Evolutionary conservation across 2,888 invertebrate species (phyloP).

Genomic region (Operophtera brumata): DNA sequence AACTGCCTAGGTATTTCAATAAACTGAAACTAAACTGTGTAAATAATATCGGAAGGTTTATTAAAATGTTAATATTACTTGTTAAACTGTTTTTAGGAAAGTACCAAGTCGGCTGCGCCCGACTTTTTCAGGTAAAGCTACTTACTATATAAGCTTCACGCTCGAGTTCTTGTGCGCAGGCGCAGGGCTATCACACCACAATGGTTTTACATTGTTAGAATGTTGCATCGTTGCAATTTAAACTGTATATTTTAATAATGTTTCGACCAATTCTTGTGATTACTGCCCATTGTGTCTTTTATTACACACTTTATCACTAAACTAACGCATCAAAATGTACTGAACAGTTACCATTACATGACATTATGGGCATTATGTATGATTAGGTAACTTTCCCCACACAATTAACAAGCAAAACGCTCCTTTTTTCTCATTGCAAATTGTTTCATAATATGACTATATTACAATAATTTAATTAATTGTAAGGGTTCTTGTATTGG

Average conservation of each 20-base stretch:
- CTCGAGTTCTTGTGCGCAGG: constrained; percentile 18
- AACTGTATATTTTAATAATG: not conserved
- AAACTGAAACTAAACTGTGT: constrained; percentile 27
- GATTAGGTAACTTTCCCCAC: not conserved
- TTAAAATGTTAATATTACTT: constrained; percentile 20
- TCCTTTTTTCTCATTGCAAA: not conserved
- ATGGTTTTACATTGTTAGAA: not conserved
- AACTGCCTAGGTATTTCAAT: constrained; percentile 31
- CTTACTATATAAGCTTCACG: constrained; percentile 18
- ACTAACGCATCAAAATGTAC: not conserved
- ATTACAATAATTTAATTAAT: not conserved
- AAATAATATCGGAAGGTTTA: constrained; percentile 35
- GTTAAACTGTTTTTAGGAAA: not conserved
- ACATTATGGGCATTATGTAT: not conserved
- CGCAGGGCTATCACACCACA: constrained; percentile 6
- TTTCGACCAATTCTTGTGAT: not conserved
- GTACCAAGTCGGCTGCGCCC: not conserved
- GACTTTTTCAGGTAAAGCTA: constrained; percentile 5
- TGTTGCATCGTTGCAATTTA: constrained; percentile 2
- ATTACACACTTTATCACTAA: not conserved
- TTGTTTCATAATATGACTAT: not conserved
- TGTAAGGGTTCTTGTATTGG: too few relatives aligned
- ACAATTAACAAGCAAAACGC: not conserved
- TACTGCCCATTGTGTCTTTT: not conserved
- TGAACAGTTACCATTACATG: not conserved